phyloP scores from a whole-genome alignment of 2,888 invertebrate species.

The Drosophila acutilabella region DNA sequence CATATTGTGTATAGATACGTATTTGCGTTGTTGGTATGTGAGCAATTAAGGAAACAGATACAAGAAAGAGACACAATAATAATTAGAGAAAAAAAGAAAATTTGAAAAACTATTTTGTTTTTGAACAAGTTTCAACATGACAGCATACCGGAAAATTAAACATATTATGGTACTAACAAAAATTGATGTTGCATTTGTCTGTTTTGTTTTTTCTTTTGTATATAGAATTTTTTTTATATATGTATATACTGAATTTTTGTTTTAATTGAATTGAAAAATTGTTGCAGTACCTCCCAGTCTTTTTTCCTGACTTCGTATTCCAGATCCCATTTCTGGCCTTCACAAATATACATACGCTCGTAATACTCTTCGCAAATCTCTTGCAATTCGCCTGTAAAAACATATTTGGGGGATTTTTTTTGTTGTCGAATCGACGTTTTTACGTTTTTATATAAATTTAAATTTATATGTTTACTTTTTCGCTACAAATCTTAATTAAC shows the following conservation, averaged over 20 bases:
- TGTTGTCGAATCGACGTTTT: constrained; percentile 26
- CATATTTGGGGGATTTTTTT: constrained; percentile 46
- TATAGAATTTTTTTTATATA: constrained; percentile 56
- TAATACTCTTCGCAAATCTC: constrained; percentile 97
- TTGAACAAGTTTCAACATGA: constrained; percentile 35
- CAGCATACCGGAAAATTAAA: constrained; percentile 55
- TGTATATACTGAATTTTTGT: constrained; percentile 62
- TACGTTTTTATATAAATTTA: constrained; percentile 16
- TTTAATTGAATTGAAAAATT: constrained; percentile 67
- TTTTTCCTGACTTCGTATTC: constrained; percentile 99
- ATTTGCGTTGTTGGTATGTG: constrained; percentile 50
- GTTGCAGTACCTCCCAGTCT: constrained; percentile 98
- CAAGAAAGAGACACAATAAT: constrained; percentile 64
- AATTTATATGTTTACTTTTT: constrained; percentile 20
- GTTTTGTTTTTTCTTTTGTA: constrained; percentile 64
- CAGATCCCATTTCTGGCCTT: constrained; percentile 99
- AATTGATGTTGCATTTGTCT: constrained; percentile 52
- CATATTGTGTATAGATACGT: constrained; percentile 47
- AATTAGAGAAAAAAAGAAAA: constrained; percentile 47
- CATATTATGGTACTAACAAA: constrained; percentile 60
- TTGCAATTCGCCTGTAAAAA: constrained; percentile 89
- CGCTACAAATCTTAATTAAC: constrained; percentile 44
- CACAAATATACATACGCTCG: constrained; percentile 98
- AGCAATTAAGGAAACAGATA: constrained; percentile 65
- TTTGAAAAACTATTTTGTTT: constrained; percentile 15